A percentile compares a stretch with the other conserved stretches of the same genome.
These are phyloP conservation scores for Campoplex nolae DNA, from an alignment of 2,888 invertebrate genomes.

Conservation along the genomic window DNA sequence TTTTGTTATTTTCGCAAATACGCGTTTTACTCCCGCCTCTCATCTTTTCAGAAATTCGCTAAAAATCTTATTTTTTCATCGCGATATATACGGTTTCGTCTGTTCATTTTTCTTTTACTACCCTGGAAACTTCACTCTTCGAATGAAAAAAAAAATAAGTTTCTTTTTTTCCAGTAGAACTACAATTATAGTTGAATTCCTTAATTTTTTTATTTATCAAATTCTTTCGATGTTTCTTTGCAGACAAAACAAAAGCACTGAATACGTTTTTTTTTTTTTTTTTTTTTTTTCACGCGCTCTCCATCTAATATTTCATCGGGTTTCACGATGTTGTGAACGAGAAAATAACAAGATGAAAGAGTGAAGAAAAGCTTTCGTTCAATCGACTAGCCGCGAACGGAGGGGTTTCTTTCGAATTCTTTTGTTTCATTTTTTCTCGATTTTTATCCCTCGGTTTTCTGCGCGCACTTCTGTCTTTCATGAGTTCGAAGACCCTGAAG, in stretches of 20 bases:
- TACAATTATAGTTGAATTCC: not conserved
- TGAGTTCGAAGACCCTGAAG: conserved; percentile 61
- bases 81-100: not conserved
- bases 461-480: conserved; percentile 32
- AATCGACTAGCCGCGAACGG: conserved; percentile 49
- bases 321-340: conserved; percentile 25
- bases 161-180: not conserved
- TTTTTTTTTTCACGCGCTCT: not conserved
- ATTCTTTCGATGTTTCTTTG: not conserved
- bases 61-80: conserved; percentile 7
- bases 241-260: not conserved
- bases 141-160: not conserved
- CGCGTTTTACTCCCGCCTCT: conserved; percentile 2
- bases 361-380: conserved; percentile 48
- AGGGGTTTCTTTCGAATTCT: conserved; percentile 48
- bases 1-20: conserved; percentile 39
- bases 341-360: conserved; percentile 46
- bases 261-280: not conserved
- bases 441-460: conserved; percentile 59
- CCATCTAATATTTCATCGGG: conserved; percentile 16
- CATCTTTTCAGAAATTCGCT: not conserved
- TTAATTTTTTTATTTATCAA: not conserved
- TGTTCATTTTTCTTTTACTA: not conserved
- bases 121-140: not conserved
- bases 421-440: conserved; percentile 45